Evolutionary conservation across 2,797 vertebrate species (phyloP).

Genomic region (Tapirus indicus): DNA sequence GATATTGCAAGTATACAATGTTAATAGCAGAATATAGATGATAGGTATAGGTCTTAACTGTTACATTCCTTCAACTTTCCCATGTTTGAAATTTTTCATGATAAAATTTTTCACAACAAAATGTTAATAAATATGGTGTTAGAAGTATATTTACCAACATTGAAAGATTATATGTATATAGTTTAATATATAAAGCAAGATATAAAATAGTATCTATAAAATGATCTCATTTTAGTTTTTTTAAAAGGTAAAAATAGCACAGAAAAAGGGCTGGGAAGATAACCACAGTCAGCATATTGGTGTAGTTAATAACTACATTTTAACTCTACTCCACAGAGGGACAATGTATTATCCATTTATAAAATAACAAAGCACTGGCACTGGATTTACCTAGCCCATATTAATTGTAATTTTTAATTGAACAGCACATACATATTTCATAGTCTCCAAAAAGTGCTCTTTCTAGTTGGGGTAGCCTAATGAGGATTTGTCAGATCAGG

Average conservation of each 20-base stretch:
- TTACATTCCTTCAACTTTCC: neutral
- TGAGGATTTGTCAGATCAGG: neutral
- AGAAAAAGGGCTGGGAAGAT: neutral
- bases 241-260: neutral
- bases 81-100: neutral
- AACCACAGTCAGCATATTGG: neutral
- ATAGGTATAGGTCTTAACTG: neutral
- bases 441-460: neutral
- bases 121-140: neutral
- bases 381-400: neutral
- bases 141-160: neutral
- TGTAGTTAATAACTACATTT: neutral
- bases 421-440: neutral
- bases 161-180: neutral
- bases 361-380: neutral
- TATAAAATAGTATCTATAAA: neutral
- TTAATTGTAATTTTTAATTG: neutral
- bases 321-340: neutral
- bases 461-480: neutral
- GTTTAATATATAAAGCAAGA: neutral
- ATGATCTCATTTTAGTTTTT: neutral
- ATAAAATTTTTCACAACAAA: neutral
- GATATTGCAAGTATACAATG: neutral
- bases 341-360: neutral
- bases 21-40: neutral